phyloP scores from a whole-genome alignment of 1,140 invertebrate genomes.

The Hestina assimilis region DNA sequence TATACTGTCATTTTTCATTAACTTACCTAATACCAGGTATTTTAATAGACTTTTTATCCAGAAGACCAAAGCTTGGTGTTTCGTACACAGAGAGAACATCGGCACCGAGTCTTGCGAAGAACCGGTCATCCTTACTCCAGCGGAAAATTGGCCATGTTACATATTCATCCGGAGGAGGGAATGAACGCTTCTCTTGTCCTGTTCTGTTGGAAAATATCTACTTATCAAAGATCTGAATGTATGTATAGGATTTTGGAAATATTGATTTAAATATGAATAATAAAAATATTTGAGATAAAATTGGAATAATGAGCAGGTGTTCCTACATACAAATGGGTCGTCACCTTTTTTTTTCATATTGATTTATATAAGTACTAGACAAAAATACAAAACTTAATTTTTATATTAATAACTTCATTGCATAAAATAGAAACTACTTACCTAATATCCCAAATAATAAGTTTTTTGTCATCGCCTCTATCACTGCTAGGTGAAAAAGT shows the following conservation, averaged over 20 bases:
- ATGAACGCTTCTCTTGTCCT: constrained; percentile 94
- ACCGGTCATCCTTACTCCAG: constrained; percentile 98
- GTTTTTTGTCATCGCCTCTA: constrained; percentile 83
- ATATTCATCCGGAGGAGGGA: constrained; percentile 89
- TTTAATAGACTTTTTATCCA: constrained; percentile 97
- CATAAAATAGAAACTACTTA: constrained; percentile 38
- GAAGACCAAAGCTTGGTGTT: constrained; percentile 94
- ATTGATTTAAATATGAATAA: no score
- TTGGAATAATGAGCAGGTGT: no score
- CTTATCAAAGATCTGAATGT: no score
- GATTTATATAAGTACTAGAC: not conserved
- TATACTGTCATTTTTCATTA: no score
- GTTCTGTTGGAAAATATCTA: constrained; percentile 77
- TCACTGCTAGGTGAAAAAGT: constrained; percentile 91
- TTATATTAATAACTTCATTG: no score
- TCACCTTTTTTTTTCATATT: no score
- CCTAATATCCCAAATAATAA: constrained; percentile 97
- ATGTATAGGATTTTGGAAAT: no score
- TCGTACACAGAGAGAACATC: constrained; percentile 96
- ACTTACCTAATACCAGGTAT: constrained; percentile 87
- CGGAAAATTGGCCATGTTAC: constrained; percentile 95
- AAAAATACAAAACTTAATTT: no score
- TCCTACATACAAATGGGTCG: no score
- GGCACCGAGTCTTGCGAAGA: constrained; percentile 93
- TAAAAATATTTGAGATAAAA: no score